Conservation (phyloP, 2,888 invertebrate genomes). For the Colletes collaris region DNA sequence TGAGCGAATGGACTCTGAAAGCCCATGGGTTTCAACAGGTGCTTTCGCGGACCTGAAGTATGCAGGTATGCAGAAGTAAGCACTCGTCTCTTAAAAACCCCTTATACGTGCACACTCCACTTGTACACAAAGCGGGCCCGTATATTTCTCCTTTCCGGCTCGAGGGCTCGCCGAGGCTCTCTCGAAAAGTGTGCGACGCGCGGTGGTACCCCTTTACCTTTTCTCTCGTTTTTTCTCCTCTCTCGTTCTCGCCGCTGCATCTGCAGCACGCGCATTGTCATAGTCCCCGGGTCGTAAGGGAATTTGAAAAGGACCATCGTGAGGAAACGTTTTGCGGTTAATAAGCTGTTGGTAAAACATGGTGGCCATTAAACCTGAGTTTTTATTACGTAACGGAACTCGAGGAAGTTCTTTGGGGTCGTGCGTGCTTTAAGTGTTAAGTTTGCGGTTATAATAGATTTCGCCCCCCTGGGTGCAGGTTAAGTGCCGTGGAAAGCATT, state of each 20-base stretch:
- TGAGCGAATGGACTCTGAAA: constrained; percentile 65
- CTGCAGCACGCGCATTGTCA: constrained; percentile 58
- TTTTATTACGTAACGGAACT: constrained; percentile 60
- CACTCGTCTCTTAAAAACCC: constrained; percentile 76
- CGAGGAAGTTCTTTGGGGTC: constrained; percentile 35
- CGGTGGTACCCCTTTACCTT: constrained; percentile 34
- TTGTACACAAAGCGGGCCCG: constrained; percentile 77
- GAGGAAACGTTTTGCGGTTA: constrained; percentile 71
- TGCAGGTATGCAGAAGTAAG: constrained; percentile 80
- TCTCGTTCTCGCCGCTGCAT: constrained; percentile 43
- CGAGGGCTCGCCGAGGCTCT: constrained; percentile 68
- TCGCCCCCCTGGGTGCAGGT: constrained; percentile 28
- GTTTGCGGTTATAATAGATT: constrained; percentile 65
- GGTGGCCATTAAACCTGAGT: constrained; percentile 78
- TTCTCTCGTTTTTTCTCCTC: constrained; percentile 33
- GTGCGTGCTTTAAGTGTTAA: constrained; percentile 57
- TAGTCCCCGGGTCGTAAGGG: constrained; percentile 55
- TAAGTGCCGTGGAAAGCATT: constrained; percentile 32
- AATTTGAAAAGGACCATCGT: constrained; percentile 63
- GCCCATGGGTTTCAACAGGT: constrained; percentile 80
- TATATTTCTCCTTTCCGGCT: constrained; percentile 77
- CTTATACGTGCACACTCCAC: constrained; percentile 75
- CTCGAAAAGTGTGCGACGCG: constrained; percentile 67
- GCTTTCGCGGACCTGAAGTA: constrained; percentile 76
- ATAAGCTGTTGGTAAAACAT: constrained; percentile 77